A percentile compares a stretch with the other conserved stretches of the same genome.
Evolutionary conservation across 2,888 invertebrate genomes (phyloP).

Genomic region (Yponomeuta evonymella): DNA sequence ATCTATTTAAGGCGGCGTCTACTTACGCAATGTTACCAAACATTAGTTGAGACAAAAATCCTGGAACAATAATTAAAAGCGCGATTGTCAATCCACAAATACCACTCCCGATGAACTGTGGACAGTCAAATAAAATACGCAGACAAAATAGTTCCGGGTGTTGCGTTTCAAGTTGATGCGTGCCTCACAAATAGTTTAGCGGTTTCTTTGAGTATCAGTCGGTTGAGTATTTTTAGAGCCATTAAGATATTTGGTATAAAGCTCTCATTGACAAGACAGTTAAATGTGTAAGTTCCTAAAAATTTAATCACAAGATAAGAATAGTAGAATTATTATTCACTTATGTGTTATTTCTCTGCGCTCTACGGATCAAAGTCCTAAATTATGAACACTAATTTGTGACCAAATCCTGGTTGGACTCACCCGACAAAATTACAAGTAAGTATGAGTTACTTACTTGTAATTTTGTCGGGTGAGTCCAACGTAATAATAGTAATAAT

Average conservation of each 20-base stretch:
- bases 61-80: not conserved
- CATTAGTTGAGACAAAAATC: not conserved
- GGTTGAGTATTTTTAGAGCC: not conserved
- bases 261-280: too few species aligned
- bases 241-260: not conserved
- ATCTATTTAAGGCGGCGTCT: not conserved
- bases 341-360: too few species aligned
- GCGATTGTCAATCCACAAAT: not conserved
- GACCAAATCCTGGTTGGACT: too few species aligned
- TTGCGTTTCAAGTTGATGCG: not conserved
- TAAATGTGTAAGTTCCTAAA: too few species aligned
- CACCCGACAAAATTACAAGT: too few species aligned
- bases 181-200: not conserved
- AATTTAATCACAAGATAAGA: too few species aligned
- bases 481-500: too few species aligned
- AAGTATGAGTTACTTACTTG: too few species aligned
- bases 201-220: not conserved
- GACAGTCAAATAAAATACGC: not conserved
- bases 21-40: not conserved
- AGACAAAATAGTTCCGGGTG: not conserved
- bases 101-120: not conserved
- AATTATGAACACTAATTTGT: too few species aligned
- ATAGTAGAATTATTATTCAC: too few species aligned
- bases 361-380: too few species aligned
- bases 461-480: too few species aligned